These are phyloP conservation scores for Tinea pellionella DNA, from an alignment of 2,888 invertebrate genomes.

Conservation along the genomic window DNA sequence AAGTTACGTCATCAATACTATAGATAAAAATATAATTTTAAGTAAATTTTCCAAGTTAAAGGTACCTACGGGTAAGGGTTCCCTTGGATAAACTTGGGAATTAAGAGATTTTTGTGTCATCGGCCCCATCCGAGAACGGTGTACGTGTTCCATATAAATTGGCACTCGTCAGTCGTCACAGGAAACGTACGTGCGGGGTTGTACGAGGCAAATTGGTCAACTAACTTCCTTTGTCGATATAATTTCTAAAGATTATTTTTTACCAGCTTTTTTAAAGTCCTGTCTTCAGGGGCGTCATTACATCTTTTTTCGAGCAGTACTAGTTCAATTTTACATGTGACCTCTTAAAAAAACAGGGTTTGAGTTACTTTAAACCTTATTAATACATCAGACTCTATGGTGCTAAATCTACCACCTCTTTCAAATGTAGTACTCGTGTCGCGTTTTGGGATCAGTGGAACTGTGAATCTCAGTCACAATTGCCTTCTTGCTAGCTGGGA, in stretches of 20 bases:
- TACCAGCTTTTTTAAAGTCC: background rate
- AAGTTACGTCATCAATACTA: too few species aligned
- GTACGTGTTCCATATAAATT: constrained; percentile 12
- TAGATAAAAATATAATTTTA: background rate
- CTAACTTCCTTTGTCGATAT: background rate
- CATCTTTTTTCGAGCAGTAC: too few species aligned
- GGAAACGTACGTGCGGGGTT: constrained; percentile 1
- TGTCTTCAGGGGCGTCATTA: too few species aligned
- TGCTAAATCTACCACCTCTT: too few species aligned
- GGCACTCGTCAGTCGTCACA: constrained; percentile 8
- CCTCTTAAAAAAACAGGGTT: too few species aligned
- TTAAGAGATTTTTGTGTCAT: constrained; percentile 12
- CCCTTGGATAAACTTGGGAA: constrained; percentile 11
- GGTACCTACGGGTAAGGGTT: background rate
- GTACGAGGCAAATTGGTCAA: background rate
- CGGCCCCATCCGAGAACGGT: background rate
- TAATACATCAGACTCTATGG: too few species aligned
- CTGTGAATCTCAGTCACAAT: too few species aligned
- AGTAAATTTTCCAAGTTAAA: background rate
- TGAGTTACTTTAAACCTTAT: too few species aligned
- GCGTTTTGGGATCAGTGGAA: too few species aligned
- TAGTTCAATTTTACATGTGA: too few species aligned
- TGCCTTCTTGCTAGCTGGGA: too few species aligned
- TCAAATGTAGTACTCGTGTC: too few species aligned
- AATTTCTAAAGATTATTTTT: background rate